A percentile compares a stretch with the other conserved stretches of the same genome.
Evolutionary conservation across 2,113 vertebrate genomes (phyloP).

Genomic region (Charina bottae): DNA sequence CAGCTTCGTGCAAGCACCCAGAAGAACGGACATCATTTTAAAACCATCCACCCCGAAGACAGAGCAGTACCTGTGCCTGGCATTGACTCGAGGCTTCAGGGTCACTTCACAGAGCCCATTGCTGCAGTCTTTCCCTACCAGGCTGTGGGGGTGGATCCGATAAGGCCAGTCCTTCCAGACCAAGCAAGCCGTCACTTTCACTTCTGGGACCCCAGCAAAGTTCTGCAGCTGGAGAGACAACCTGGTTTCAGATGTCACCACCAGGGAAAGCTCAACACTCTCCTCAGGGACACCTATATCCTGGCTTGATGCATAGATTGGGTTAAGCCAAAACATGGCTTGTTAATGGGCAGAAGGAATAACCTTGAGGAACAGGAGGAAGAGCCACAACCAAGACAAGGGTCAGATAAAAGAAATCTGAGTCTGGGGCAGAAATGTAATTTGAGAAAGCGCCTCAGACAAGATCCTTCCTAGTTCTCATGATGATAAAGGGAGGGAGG

Average conservation of each 20-base stretch:
- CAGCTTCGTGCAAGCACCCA: neutral
- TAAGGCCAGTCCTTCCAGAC: conserved; percentile 91
- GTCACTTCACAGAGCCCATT: conserved; percentile 81
- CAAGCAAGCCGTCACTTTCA: conserved; percentile 84
- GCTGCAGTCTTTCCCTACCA: conserved; percentile 92
- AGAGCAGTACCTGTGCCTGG: conserved; percentile 81
- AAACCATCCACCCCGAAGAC: neutral
- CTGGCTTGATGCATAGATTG: no score
- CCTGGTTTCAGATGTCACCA: neutral
- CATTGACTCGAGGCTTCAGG: conserved; percentile 78
- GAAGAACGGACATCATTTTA: neutral
- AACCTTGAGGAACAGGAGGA: no score
- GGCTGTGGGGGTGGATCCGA: conserved; percentile 90
- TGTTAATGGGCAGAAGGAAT: no score
- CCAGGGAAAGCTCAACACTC: no score
- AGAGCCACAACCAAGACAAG: no score
- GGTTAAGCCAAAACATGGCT: no score
- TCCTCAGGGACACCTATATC: no score
- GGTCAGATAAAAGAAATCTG: no score
- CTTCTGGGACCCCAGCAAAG: conserved; percentile 76
- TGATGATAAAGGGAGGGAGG: no score
- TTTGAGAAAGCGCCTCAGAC: no score
- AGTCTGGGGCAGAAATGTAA: no score
- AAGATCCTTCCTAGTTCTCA: no score
- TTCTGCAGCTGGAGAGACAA: conserved; percentile 65